Evolutionary conservation across 2,113 vertebrate genomes (phyloP), one percentile per base, ranked within the genome.

Genomic region (Drymodes brunneopygia): DNA sequence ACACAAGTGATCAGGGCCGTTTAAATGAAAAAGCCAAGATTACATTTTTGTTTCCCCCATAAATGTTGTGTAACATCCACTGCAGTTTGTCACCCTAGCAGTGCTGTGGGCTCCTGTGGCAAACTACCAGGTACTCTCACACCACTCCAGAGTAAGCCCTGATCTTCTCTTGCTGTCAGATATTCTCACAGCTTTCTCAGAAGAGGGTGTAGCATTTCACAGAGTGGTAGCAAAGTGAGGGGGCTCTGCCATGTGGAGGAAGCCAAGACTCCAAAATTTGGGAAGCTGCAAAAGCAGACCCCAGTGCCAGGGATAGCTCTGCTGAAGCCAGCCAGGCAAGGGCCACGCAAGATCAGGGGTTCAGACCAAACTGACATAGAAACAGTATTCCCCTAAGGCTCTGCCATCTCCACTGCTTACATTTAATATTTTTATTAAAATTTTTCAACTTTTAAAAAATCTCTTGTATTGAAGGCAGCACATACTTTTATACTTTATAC

Each of bases 311-410:
- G 14, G 24, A 79, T 10, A 74, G 45, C 45, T 48, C 33, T 57
- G 70, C 24, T 2, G 3, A 90, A 67, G 61, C 48, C 31, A 18
- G 42, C 3, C 4, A 7, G 23, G 42, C 0, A 1, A 0, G 0
- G 19, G 44, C n/a, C 8, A 7, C 0, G 0, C 22, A 75, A 58
- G 23, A 36, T 47, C 54, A 47, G 66, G 27, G 14, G 21, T 70
- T 81, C 44, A 74, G 35, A 61, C 38, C 47, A 67, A 70, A 58
- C 10, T 56, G 27, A 44, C 50, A 33, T 4, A 78, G 60, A 88
- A 84, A 27, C 31, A 67, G 25, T 44, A 31, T 56, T 81, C n/a
- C 25, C 35, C 29, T 60, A 86, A 93, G 44, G 31, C 28, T 87
- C n/a, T 70, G 33, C 24, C 33, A 38, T 33, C 29, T 83, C 67